These are phyloP conservation scores for Podotricha telesiphe DNA, from an alignment of 2,888 invertebrate genomes.

Conservation along the genomic window DNA sequence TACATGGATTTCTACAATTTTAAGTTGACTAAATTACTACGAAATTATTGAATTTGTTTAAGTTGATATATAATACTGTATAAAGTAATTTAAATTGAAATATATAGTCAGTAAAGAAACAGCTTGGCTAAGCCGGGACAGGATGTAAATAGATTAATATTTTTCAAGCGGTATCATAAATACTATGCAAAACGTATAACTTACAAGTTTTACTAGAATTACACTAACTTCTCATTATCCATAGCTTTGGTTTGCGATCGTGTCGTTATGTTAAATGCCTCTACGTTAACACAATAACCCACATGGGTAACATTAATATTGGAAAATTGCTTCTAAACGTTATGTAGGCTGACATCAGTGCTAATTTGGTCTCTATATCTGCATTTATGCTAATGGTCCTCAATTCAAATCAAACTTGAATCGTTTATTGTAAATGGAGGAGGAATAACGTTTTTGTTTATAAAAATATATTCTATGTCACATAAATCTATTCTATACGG, in stretches of 20 bases:
- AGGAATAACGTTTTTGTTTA: neutral
- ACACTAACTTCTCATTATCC: constrained; percentile 24
- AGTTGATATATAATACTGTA: too few species aligned
- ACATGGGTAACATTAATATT: constrained; percentile 61
- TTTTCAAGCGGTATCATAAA: constrained; percentile 23
- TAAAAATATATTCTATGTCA: neutral
- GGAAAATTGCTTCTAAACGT: constrained; percentile 59
- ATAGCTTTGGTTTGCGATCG: constrained; percentile 48
- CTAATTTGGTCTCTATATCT: constrained; percentile 33
- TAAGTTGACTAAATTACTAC: too few species aligned
- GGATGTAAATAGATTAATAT: constrained; percentile 22
- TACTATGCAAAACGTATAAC: constrained; percentile 12
- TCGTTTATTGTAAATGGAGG: constrained; percentile 6
- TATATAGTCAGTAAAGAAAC: neutral
- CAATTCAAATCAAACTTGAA: constrained; percentile 16
- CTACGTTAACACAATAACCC: constrained; percentile 75
- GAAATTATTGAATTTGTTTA: too few species aligned
- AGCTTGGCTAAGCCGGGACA: neutral
- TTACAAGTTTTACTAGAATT: constrained; percentile 20
- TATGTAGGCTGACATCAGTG: constrained; percentile 52
- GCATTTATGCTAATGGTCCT: constrained; percentile 23
- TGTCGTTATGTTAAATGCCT: constrained; percentile 62
- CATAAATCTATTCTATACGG: neutral
- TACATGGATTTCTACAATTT: too few species aligned
- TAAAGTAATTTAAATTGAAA: neutral